These are phyloP conservation scores for Cephalopachus bancanus DNA, from an alignment of 2,797 vertebrate species.

Conservation along the genomic window DNA sequence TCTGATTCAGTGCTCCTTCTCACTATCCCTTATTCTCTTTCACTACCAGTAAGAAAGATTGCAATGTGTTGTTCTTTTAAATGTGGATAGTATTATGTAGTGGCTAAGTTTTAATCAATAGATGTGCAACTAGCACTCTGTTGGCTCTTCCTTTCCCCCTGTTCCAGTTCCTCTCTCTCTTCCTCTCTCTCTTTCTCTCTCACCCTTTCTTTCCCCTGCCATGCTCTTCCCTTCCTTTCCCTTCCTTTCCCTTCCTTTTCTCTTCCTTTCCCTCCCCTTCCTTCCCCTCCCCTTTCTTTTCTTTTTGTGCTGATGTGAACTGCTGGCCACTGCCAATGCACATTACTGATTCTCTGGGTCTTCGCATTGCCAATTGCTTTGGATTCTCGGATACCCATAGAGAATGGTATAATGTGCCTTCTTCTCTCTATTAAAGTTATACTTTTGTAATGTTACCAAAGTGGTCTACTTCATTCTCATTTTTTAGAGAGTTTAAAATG, in stretches of 20 bases:
- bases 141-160: neutral
- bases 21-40: neutral
- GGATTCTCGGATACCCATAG: neutral
- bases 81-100: neutral
- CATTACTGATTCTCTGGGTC: neutral
- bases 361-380: neutral
- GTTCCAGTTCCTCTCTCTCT: neutral
- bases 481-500: neutral
- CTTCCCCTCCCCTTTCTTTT: no score
- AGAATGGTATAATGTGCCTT: neutral
- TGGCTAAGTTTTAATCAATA: neutral
- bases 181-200: neutral
- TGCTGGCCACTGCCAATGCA: neutral
- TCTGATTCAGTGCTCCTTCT: neutral
- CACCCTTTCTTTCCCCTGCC: neutral
- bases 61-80: neutral
- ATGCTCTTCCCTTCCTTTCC: no score
- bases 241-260: neutral
- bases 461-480: neutral
- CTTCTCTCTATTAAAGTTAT: neutral
- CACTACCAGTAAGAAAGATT: neutral
- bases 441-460: neutral
- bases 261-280: fast-evolving
- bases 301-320: neutral
- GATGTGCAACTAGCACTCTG: neutral